Base-by-base conservation (phyloP, 2,888 invertebrate genomes). In the Mystacides longicornis region DNA sequence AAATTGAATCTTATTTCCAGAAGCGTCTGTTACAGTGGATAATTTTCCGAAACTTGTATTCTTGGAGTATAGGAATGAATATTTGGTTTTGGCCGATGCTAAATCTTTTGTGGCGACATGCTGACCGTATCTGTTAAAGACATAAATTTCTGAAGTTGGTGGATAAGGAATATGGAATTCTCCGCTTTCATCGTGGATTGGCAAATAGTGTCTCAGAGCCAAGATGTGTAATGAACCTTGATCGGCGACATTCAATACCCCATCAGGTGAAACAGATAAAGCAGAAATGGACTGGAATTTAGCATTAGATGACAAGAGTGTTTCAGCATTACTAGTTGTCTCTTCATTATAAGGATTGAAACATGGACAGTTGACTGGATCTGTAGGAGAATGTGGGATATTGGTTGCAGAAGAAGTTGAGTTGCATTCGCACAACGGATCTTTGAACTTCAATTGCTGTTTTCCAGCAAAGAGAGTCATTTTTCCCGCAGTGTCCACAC, bases 61-160 rank as follows among this genome's bases (percentile, higher is more conserved):
- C 67, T 97, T 97, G 49, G 93, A 95, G 77, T 98, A 98, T 21
- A 95, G 80, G 78, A 98, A 98, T 49, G 93, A 91, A 71, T 96
- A 97, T 68, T 94, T 82, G 3, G 89, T 89, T 72, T 93, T 92
- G 49, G 91, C 93, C n/a, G 96, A 96, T 48, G 96, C 89, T 57
- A 96, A 76, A 71, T 96, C 95, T 69, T 90, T 91, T 2, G 97
- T 97, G 22, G 89, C 88, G 22, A 93, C 89, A 71, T 99, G 99
- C 70, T 97, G 97, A 1, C 99, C 98, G 67, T 93, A 94, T 22
- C 91, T 82, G 72, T 94, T 94, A 71, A 94, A 94, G 1, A 93
- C 89, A 67, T 93, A 94, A 58, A 95, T 82, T 74, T 98, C 97
- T 62, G 93, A 91, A 1, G 93, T 89, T 11, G 93, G 91, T 42